A percentile compares a stretch with the other conserved stretches of the same genome.
phyloP scores from a whole-genome alignment of 2,888 invertebrate species.

The Leptothorax acervorum region DNA sequence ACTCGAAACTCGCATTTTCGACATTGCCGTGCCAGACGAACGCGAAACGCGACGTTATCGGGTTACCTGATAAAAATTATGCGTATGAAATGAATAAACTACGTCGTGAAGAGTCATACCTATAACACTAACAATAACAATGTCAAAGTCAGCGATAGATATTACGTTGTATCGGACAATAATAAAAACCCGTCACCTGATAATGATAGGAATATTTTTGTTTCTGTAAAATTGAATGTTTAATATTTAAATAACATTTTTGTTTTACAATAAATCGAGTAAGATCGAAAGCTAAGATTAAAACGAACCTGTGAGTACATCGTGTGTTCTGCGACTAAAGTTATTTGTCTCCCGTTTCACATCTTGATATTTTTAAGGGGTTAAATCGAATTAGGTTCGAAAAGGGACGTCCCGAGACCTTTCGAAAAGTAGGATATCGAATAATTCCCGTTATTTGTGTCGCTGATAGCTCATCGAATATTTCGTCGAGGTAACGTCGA shows the following conservation, averaged over 20 bases:
- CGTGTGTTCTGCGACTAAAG: background rate
- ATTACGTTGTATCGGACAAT: too few species aligned
- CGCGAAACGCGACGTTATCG: constrained; percentile 22
- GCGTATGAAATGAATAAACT: background rate
- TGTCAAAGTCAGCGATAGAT: too few species aligned
- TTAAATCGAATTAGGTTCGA: constrained; percentile 1
- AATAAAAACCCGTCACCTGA: too few species aligned
- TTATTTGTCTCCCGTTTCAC: background rate
- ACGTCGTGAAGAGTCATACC: background rate
- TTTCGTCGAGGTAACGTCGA: constrained; percentile 2
- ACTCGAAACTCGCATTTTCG: constrained; percentile 2
- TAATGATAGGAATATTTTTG: too few species aligned
- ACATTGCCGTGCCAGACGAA: constrained; percentile 18
- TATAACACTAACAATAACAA: too few species aligned
- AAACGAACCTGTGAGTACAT: background rate
- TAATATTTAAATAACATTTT: background rate
- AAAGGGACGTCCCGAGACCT: background rate
- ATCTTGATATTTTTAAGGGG: constrained; percentile 9
- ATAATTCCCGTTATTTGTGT: constrained; percentile 35
- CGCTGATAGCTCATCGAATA: constrained; percentile 34
- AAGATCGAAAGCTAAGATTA: background rate
- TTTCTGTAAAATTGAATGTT: too few species aligned
- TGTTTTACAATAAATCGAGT: background rate
- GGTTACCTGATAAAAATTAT: constrained; percentile 17
- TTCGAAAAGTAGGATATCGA: constrained; percentile 1